Evolutionary conservation across 2,888 invertebrate genomes (phyloP).

Genomic region (Brenthis ino): DNA sequence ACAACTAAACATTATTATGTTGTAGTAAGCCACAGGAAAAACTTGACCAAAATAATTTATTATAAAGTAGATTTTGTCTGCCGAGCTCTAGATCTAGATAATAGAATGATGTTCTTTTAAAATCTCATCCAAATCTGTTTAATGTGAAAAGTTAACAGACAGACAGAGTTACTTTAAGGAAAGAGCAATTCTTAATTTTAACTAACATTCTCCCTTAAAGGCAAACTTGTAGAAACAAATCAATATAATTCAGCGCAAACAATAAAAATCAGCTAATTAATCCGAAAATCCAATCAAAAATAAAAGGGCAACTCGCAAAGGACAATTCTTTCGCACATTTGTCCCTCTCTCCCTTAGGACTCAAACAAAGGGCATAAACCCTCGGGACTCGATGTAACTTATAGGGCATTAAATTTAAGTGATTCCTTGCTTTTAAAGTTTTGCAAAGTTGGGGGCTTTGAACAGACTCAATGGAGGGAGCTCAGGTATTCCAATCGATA

Average conservation of each 20-base stretch:
- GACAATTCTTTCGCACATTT: conserved; percentile 56
- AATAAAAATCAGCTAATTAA: conserved; percentile 20
- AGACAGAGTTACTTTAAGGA: too few species aligned
- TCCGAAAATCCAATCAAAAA: conserved; percentile 29
- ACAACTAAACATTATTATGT: neutral
- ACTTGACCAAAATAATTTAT: too few species aligned
- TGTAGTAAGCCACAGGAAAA: neutral
- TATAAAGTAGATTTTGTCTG: too few species aligned
- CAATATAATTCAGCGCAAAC: neutral
- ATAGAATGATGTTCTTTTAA: too few species aligned
- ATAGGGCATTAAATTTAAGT: conserved; percentile 77
- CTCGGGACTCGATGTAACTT: conserved; percentile 61
- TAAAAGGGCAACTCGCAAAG: conserved; percentile 33
- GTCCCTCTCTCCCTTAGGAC: conserved; percentile 55
- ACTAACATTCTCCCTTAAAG: too few species aligned
- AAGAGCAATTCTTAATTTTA: too few species aligned
- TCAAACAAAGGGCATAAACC: conserved; percentile 62
- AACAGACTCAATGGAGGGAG: conserved; percentile 30
- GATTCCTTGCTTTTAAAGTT: conserved; percentile 71
- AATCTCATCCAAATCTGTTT: too few species aligned
- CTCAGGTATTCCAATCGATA: conserved; percentile 27
- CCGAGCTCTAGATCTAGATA: too few species aligned
- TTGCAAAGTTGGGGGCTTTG: conserved; percentile 43
- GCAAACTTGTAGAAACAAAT: too few species aligned
- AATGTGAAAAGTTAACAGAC: too few species aligned